Conservation (phyloP, 1,140 invertebrate species). For the Drosophila pectinifera region DNA sequence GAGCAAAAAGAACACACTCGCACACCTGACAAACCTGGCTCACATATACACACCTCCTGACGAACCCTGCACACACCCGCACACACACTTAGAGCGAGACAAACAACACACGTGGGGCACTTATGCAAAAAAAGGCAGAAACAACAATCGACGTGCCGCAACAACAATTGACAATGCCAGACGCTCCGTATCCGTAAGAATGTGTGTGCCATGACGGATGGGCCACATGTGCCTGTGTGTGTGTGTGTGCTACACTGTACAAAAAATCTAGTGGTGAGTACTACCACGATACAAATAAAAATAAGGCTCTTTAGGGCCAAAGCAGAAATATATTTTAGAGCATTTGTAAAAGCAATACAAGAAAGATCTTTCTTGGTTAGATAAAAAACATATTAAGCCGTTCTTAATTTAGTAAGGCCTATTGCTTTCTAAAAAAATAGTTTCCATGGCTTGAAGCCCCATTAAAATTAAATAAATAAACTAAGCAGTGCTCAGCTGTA, state of each 20-base stretch:
- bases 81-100: constrained; percentile 14
- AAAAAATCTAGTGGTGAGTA: too few relatives aligned
- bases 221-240: constrained; percentile 64
- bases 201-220: constrained; percentile 65
- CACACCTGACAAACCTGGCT: constrained; percentile 55
- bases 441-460: too few relatives aligned
- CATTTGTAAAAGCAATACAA: too few relatives aligned
- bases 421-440: too few relatives aligned
- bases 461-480: too few relatives aligned
- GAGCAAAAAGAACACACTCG: constrained; percentile 12
- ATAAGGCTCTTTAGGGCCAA: too few relatives aligned
- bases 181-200: constrained; percentile 42
- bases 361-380: too few relatives aligned
- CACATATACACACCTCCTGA: constrained; percentile 43
- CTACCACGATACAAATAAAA: neutral
- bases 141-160: constrained; percentile 80
- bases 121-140: constrained; percentile 82
- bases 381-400: too few relatives aligned
- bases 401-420: too few relatives aligned
- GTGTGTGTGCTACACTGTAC: constrained; percentile 37
- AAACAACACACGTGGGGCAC: constrained; percentile 58
- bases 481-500: neutral
- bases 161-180: constrained; percentile 70
- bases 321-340: too few relatives aligned
- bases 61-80: constrained; percentile 33